These are phyloP conservation scores for Phyllostomus discolor DNA, from an alignment of 2,113 vertebrate species.

Conservation along the genomic window DNA sequence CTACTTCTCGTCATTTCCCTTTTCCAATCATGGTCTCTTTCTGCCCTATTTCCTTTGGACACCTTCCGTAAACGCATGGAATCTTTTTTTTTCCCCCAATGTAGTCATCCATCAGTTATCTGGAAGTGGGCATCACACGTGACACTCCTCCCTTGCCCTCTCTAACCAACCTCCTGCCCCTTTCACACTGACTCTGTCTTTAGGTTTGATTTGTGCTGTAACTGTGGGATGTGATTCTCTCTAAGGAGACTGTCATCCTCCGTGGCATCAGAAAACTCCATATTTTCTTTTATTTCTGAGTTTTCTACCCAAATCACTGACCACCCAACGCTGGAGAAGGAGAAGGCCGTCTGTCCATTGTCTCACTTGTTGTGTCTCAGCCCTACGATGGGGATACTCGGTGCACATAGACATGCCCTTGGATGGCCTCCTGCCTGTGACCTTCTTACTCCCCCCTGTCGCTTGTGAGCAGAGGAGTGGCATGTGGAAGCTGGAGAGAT, in stretches of 20 bases:
- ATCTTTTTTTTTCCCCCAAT: background rate
- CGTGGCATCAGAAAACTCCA: background rate
- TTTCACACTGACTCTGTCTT: background rate
- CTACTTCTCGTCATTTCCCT: background rate
- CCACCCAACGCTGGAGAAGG: background rate
- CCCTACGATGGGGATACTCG: background rate
- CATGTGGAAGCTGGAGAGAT: background rate
- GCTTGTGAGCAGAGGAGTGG: background rate
- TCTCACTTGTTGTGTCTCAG: background rate
- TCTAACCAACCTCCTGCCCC: background rate
- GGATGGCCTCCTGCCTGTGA: background rate
- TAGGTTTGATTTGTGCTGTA: background rate
- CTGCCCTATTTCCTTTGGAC: background rate
- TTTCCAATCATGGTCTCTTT: background rate
- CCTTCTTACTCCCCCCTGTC: background rate
- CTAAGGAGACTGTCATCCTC: background rate
- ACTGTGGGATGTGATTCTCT: background rate
- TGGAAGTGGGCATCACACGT: background rate
- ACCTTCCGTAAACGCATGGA: background rate
- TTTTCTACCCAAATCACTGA: background rate
- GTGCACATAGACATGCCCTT: background rate
- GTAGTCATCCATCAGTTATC: background rate
- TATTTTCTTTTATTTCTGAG: background rate
- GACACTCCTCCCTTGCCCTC: accelerated
- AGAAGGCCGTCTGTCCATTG: background rate